These are phyloP conservation scores for Onychomys arenicola DNA, from an alignment of 2,797 vertebrate species.

Conservation along the genomic window DNA sequence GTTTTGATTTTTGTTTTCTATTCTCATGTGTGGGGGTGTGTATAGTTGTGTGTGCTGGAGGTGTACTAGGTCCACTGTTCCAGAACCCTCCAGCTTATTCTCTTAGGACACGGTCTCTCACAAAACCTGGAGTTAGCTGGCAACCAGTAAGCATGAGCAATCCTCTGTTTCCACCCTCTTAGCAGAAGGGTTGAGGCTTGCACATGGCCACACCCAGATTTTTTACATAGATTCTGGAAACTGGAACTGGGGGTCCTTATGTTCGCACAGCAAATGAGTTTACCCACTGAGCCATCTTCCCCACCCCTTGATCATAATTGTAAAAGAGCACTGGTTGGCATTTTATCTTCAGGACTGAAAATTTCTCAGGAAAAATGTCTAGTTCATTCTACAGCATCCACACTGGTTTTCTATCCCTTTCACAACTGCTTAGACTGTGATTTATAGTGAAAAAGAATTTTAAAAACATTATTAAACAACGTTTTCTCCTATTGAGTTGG, in stretches of 20 bases:
- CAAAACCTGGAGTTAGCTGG: not conserved
- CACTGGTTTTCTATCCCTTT: not conserved
- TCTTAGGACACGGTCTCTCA: not conserved
- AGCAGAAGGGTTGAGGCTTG: not conserved
- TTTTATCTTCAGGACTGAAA: not conserved
- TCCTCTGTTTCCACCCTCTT: not conserved
- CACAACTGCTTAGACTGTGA: not conserved
- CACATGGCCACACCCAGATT: not conserved
- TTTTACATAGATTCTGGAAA: not conserved
- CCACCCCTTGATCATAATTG: not conserved
- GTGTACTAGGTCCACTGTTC: no score
- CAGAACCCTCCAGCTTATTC: not conserved
- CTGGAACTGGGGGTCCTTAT: not conserved
- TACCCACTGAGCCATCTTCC: not conserved
- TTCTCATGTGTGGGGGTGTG: not conserved
- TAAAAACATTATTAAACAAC: constrained; percentile 11
- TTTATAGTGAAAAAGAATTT: not conserved
- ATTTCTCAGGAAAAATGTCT: not conserved
- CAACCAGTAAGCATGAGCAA: no score
- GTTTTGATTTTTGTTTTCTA: not conserved
- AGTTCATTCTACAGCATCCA: not conserved
- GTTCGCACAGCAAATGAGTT: no score
- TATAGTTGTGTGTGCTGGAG: not conserved
- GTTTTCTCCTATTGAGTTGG: not conserved
- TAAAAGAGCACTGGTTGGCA: not conserved